Percentiles rank a stretch among this genome's conserved stretches.
phyloP scores from a whole-genome alignment of 1,140 invertebrate species.

The Anastrepha ludens region DNA sequence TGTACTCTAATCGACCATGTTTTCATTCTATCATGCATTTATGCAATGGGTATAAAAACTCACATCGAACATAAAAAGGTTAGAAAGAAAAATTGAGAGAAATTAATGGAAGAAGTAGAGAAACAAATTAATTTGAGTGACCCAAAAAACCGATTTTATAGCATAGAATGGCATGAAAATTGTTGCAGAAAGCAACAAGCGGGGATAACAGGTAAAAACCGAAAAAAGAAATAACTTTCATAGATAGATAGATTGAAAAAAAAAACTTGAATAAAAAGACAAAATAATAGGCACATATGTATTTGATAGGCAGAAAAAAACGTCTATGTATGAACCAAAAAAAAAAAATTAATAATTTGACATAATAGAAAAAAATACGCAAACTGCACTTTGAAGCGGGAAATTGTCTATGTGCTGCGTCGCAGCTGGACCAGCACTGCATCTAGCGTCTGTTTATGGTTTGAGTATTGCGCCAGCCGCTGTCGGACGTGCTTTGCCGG shows the following conservation, averaged over 20 bases:
- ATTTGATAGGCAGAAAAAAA: background rate
- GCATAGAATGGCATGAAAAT: background rate
- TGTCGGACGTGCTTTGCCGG: constrained; percentile 7
- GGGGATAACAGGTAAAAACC: background rate
- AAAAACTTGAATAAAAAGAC: background rate
- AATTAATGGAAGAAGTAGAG: background rate
- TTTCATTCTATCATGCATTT: no score
- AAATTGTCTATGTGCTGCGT: background rate
- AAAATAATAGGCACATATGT: background rate
- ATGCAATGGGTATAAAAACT: no score
- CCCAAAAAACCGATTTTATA: background rate
- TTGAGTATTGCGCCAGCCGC: background rate
- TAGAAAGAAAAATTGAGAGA: no score
- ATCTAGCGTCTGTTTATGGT: background rate
- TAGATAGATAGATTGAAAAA: background rate
- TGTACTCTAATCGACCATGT: no score
- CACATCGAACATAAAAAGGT: no score
- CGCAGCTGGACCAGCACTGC: background rate
- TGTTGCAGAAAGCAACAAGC: background rate
- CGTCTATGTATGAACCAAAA: background rate
- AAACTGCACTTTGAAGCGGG: constrained; percentile 8
- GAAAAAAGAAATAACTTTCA: background rate
- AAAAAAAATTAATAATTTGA: background rate
- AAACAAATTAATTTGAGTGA: background rate
- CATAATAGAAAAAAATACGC: background rate